Conservation (phyloP, 2,797 vertebrate species). For the Sorex maritimensis region DNA sequence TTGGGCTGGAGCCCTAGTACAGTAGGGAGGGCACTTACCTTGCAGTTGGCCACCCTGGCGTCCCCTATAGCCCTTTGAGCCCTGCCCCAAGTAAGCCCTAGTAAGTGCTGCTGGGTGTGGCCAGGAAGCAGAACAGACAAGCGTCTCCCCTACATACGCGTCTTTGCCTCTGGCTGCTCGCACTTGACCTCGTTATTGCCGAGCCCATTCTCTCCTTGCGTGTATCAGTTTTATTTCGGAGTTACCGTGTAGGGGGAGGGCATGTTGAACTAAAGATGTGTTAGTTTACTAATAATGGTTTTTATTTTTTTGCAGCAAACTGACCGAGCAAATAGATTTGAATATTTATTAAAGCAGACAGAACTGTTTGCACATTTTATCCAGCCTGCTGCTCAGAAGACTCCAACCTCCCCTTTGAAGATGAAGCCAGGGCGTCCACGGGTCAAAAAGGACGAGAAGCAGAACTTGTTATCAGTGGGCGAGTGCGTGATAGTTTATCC, state of each 20-base stretch:
- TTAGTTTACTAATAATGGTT: background rate
- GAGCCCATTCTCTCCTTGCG: background rate
- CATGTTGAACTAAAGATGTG: slow-evolving; percentile 54
- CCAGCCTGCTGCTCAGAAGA: slow-evolving; percentile 99
- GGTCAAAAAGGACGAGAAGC: slow-evolving; percentile 98
- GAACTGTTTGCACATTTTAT: slow-evolving; percentile 99
- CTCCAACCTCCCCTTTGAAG: slow-evolving; percentile 99
- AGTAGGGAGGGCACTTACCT: too few species aligned
- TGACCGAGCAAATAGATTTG: slow-evolving; percentile 98
- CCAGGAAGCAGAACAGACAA: too few species aligned
- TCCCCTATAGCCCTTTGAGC: too few species aligned
- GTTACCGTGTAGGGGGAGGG: background rate
- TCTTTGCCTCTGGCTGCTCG: background rate
- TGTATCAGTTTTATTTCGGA: slow-evolving; percentile 26
- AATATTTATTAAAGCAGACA: slow-evolving; percentile 99
- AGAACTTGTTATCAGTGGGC: slow-evolving; percentile 97
- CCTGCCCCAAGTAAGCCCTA: too few species aligned
- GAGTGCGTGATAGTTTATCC: slow-evolving; percentile 94
- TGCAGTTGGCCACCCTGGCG: too few species aligned
- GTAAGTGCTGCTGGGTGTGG: background rate
- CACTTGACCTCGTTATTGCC: background rate
- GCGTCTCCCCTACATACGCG: too few species aligned
- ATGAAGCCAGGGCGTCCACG: slow-evolving; percentile 99
- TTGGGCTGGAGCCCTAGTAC: too few species aligned
- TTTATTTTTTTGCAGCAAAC: slow-evolving; percentile 93